Percentiles rank a stretch among this genome's conserved stretches.
Conservation (phyloP, 2,113 vertebrate species). For the Spheniscus mendiculus region DNA sequence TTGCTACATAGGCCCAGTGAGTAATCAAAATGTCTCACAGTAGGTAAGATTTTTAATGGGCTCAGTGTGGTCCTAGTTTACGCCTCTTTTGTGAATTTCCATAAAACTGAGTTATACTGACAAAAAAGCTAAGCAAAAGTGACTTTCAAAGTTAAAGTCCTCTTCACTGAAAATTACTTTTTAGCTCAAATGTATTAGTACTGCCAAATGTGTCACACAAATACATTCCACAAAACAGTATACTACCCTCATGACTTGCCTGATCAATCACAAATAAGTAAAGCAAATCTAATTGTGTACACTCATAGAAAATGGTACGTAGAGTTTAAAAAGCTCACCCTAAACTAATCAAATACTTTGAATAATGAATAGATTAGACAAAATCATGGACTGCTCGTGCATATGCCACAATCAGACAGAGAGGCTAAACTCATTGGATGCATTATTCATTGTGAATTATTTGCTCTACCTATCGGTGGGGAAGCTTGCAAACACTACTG, state of each 20-base stretch:
- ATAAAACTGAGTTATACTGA: not conserved
- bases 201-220: not conserved
- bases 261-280: not conserved
- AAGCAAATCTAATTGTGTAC: not conserved
- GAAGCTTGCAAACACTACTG: conserved; percentile 52
- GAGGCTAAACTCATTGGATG: conserved; percentile 46
- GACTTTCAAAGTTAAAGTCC: not conserved
- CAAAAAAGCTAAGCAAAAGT: not conserved
- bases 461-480: conserved; percentile 22
- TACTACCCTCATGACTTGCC: not conserved
- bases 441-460: conserved; percentile 59
- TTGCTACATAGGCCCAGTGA: not conserved
- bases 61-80: not conserved
- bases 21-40: not conserved
- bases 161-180: not conserved
- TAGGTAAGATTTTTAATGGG: not conserved
- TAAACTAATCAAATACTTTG: conserved; percentile 51
- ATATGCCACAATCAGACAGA: conserved; percentile 28
- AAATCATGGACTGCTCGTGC: not conserved
- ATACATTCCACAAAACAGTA: not conserved
- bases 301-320: not conserved
- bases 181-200: not conserved
- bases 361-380: conserved; percentile 42
- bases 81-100: not conserved
- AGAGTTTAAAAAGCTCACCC: conserved; percentile 1